Evolutionary conservation across 2,797 vertebrate species (phyloP), one percentile per base, ranked within the genome.

Genomic region (Bradypus variegatus): DNA sequence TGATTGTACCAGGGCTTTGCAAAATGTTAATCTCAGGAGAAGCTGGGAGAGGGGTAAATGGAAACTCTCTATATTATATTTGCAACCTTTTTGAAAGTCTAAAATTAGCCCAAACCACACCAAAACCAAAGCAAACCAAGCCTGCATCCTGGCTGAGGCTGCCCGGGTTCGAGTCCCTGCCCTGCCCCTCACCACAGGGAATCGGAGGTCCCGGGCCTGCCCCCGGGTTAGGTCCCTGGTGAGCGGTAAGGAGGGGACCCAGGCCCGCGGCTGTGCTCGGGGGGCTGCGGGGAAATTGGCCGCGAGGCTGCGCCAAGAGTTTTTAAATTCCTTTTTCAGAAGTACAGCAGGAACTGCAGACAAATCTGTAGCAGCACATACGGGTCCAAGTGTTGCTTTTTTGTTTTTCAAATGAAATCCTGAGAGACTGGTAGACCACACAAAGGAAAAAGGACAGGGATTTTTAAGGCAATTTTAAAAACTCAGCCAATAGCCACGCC

Each of bases 371-470:
- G 79, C 70, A n/a, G 50, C 73, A 48, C 78, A 62, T 14, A 69
- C 82, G 60, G 82, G 75, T 80, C 80, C 86, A 92, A 88, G 85
- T 31, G 65, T 53, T 70, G 93, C 82, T 70, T 86, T 91, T 75
- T 70, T 86, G 90, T 75, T 90, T 95, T 92, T 78, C 81, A 33
- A 6, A 50, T 38, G 86, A 87, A 79, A 87, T 33, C 33, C 69
- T 0, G 84, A 45, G 80, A 90, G 88, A 25, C 90, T 83, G 91
- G 64, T 14, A 79, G 92, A 69, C 83, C 83, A 82, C 90, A 82
- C 86, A 69, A 33, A 75, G 69, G 85, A 25, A 65, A 33, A 45
- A n/a, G 90, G 89, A 86, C 33, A 15, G 65, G 84, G 75, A 45
- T 36, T 88, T 89, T 69, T 29, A 67, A 77, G 73, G 85, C 77